Evolutionary conservation across 2,888 invertebrate species (phyloP), one percentile per base, ranked within the genome.

Genomic region (Boloria selene): DNA sequence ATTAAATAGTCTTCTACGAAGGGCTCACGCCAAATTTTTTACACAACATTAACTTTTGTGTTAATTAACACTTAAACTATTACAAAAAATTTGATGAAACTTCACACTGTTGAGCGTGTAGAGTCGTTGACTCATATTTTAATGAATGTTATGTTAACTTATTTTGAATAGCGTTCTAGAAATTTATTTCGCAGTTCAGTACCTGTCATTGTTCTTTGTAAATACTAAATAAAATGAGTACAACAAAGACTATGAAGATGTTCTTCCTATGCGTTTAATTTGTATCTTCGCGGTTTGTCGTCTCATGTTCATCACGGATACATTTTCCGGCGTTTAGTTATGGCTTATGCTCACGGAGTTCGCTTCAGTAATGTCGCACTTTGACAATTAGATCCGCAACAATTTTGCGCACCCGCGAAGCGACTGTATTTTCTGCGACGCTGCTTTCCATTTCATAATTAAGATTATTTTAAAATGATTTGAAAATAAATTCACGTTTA

Each of bases 331-430:
- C 66, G 66, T 38, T 66, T 58, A 62, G 62, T 62, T 58, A n/a
- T 58, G 66, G 42, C 31, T 45, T 22, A 53, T 62, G 62, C 58
- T 22, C 71, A 52, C 47, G 52, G 47, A 45, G 56, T 18, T 44
- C 60, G 68, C 50, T 61, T 68, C 61, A 60, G 56, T 75, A 78
- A 80, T 76, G 80, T 81, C 81, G 76, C 79, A 80, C 79, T 79
- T 79, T 78, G 75, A 78, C 87, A 83, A 88, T 90, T 88, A 88
- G 88, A 89, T 88, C 79, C 90, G 88, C 87, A 90, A 90, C 87
- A 84, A 76, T 78, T 77, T 82, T 77, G 79, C 76, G 78, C 73
- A 79, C 75, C 77, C 79, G 79, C 77, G 75, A 76, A 83, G 81
- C 81, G 81, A 79, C 80, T 81, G 83, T n/a, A 38, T 87, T 61